Percentiles rank a stretch among this genome's conserved stretches.
Evolutionary conservation across 2,888 invertebrate species (phyloP).

Genomic region (Agrochola circellaris): DNA sequence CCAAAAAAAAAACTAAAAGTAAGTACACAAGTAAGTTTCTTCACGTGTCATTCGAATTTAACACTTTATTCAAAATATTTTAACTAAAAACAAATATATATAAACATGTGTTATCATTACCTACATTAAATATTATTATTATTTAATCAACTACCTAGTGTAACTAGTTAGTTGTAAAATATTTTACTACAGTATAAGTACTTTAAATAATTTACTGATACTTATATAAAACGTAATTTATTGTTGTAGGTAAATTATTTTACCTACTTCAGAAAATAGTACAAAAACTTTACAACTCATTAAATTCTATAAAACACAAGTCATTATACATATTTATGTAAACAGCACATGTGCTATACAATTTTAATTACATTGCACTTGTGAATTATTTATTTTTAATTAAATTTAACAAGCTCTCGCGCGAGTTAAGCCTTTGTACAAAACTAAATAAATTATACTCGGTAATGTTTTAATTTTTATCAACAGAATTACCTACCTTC

Average conservation of each 20-base stretch:
- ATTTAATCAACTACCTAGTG: too few relatives aligned
- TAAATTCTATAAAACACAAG: constrained; percentile 3
- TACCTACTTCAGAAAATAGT: background rate
- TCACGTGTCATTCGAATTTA: background rate
- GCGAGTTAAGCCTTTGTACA: constrained; percentile 21
- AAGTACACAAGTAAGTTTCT: background rate
- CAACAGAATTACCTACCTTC: background rate
- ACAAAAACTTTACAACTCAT: background rate
- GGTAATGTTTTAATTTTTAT: constrained; percentile 20
- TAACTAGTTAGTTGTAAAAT: too few relatives aligned
- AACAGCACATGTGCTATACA: constrained; percentile 9
- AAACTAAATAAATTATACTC: constrained; percentile 12
- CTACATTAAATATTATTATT: too few relatives aligned
- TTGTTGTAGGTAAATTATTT: too few relatives aligned
- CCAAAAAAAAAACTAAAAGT: too few relatives aligned
- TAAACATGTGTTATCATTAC: too few relatives aligned
- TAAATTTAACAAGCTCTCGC: constrained; percentile 12
- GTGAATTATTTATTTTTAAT: constrained; percentile 33
- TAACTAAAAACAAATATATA: too few relatives aligned
- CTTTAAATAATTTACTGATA: too few relatives aligned
- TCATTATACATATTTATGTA: background rate
- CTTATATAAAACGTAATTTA: too few relatives aligned
- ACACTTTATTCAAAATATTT: too few relatives aligned
- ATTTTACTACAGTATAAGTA: too few relatives aligned
- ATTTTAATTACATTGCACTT: constrained; percentile 12